Percentiles rank a stretch among this genome's conserved stretches.
These are phyloP conservation scores for Strix aluco DNA, from an alignment of 2,113 vertebrate species.

Conservation along the genomic window DNA sequence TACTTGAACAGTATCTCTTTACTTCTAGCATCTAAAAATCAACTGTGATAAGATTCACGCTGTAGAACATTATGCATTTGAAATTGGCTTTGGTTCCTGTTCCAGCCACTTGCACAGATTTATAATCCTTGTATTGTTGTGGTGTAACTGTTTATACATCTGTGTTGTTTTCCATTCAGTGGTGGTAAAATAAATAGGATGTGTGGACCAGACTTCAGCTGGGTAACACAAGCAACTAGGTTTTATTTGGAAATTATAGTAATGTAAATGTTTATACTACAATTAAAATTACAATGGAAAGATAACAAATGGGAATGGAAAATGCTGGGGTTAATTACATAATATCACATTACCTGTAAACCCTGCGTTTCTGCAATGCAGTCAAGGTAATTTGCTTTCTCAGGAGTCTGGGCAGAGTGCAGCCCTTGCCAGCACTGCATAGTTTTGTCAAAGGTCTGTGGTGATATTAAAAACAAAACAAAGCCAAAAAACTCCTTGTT, in stretches of 20 bases:
- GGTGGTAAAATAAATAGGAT: neutral
- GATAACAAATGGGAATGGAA: neutral
- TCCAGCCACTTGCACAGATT: neutral
- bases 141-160: neutral
- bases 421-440: constrained; percentile 36
- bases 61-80: neutral
- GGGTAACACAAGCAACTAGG: neutral
- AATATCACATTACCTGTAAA: constrained; percentile 14
- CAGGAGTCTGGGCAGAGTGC: constrained; percentile 25
- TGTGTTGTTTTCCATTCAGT: neutral
- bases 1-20: neutral
- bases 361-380: constrained; percentile 65
- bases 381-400: constrained; percentile 62
- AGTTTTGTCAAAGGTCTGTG: neutral
- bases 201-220: neutral
- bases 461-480: neutral
- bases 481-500: neutral
- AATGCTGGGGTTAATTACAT: constrained; percentile 12
- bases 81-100: constrained; percentile 35
- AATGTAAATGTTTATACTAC: constrained; percentile 6
- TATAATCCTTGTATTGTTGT: neutral
- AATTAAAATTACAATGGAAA: constrained; percentile 8
- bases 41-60: accelerated
- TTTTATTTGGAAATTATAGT: neutral
- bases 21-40: neutral